Base-by-base conservation (phyloP, 2,113 vertebrate species). In the Pachyramphus minor region DNA sequence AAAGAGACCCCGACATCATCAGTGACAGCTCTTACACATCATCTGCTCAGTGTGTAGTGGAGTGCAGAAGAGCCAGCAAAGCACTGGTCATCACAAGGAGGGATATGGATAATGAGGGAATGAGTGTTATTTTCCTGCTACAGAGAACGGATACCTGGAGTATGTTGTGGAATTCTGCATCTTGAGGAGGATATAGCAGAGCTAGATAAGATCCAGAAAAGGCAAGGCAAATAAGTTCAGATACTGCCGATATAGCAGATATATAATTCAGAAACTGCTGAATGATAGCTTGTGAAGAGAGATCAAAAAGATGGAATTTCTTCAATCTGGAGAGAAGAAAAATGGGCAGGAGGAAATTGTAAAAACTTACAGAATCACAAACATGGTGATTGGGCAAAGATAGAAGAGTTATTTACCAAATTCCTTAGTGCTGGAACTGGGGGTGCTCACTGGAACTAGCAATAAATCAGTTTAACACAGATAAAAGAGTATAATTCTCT, bases 171-270 rank as follows among this genome's bases (percentile, higher is more conserved):
- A 74, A 22, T 42, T 79, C 53, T 87, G 35, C 47, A 56, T 60
- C 66, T 82, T 0, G 0, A 82, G 18, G 27, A 82, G 10, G 18
- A 23, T 50, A 20, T 5, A 67, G 52, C 1, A 7, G 10, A 75
- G 42, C 55, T 67, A 53, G 69, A 28, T 11, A 89, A 72, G n/a
- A 53, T 60, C 15, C 44, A 44, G 35, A 68, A 19, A 72, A 74
- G 28, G 11, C 50, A 87, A 94, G 31, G 19, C 71, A 91, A 71
- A 79, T 24, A 67, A 49, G 21, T 44, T 85, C 42, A 42, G 23
- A 64, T 27, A 33, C 11, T 55, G 31, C 25, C 62, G 41, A 55
- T 11, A 41, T 9, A 62, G 25, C 25, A 62, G 59, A 39, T 62
- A 27, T 20, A 39, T 62, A 62, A 21, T 44, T 85, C 35, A 45